Evolutionary conservation across 2,797 vertebrate genomes (phyloP), one percentile per base, ranked within the genome.

Genomic region (Sebastes itinus): DNA sequence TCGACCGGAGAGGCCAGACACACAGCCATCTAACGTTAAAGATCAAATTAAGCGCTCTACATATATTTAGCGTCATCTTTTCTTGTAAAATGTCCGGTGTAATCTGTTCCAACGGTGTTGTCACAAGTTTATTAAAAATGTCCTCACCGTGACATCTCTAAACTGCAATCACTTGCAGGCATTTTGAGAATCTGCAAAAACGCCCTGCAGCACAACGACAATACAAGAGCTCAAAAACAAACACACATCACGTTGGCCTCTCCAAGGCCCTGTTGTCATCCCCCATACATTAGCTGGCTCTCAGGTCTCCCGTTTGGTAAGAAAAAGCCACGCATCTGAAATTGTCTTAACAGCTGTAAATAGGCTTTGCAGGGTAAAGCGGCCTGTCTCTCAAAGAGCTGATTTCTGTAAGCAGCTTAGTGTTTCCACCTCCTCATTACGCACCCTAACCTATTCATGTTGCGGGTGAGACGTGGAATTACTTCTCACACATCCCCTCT

Each of bases 391-490:
- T 93, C 90, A 92, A 88, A 94, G 88, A 93, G 92, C 90, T 92
- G 88, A 94, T 95, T 93, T 89, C 89, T 84, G 23, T 94, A 95
- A 95, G 94, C 92, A 72, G 94, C 94, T 95, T 95, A 94, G 88
- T 89, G 88, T 90, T 93, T 88, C 91, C 93, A 93, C 92, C 93
- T 95, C 90, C 94, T 94, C 91, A 94, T 95, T 95, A 94, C 85
- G 64, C 87, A 81, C 73, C 77, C 81, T 89, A 91, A 93, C 92
- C 90, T 91, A 88, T 94, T 94, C 91, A 90, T 87, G 78, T 86
- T 87, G 83, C 75, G 78, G 85, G 77, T 90, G 81, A 92, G 87
- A 89, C 54, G 25, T 82, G 79, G 86, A 89, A 93, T 94, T 91
- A 93, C 81, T 88, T 72, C 82, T 81, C 77, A 76, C 84, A 82